Evolutionary conservation across 2,888 invertebrate genomes (phyloP), one percentile per base, ranked within the genome.

Genomic region (Neoitamus cyanurus): DNA sequence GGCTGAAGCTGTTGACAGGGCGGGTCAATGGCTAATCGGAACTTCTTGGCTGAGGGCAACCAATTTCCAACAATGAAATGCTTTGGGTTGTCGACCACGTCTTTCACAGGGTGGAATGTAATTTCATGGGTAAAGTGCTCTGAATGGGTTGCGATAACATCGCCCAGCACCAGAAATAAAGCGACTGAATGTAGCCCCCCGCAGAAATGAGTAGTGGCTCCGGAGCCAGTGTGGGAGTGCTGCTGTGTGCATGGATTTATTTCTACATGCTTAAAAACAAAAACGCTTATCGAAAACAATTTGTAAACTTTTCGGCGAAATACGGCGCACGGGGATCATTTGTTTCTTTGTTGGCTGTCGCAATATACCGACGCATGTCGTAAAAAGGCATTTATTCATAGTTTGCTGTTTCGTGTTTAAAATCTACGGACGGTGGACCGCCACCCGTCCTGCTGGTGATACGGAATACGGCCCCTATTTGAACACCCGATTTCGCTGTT

Each of bases 111-210:
- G 58, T 58, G 58, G 58, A 58, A 58, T 58, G 58, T 58, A 58
- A 58, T 58, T 58, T 58, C 58, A 58, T 58, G 58, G 58, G 25
- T 58, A 58, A 58, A 58, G 58, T 58, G 58, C 58, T 58, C 58
- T 25, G 58, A 58, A 58, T 58, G 58, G 58, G 9, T 20, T 20
- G 58, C 58, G 15, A 58, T 58, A 58, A 58, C 20, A 58, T 42
- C 42, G 15, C n/a, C 58, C 25, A 58, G 58, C 25, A 20, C 58
- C 58, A 58, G 58, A 58, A 20, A 58, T 58, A 58, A 58, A 58
- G 58, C 58, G 58, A 25, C 25, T 42, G 42, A 15, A 58, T 15
- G 15, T 58, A 58, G 15, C 20, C 5, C 58, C 6, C 58, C 58
- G 58, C 58, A 58, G 58, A 25, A 58, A 58, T 58, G 58, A 58